Evolutionary conservation across 2,113 vertebrate genomes (phyloP).

Genomic region (Odontophorus gujanensis): DNA sequence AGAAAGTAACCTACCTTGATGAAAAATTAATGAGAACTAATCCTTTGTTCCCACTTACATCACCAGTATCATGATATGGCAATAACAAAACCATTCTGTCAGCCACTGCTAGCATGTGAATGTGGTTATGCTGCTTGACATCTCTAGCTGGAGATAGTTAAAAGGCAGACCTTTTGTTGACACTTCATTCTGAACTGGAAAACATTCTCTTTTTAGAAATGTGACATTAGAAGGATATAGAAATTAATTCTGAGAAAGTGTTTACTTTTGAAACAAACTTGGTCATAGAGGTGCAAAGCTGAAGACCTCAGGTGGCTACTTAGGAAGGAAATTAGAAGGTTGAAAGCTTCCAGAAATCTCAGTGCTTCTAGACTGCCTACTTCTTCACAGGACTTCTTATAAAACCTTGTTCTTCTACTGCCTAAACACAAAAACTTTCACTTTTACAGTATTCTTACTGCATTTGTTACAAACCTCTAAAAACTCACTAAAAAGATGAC

Average conservation of each 20-base stretch:
- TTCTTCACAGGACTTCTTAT: neutral
- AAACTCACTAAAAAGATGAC: neutral
- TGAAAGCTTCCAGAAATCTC: neutral
- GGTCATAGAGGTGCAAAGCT: neutral
- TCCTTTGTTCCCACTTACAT: neutral
- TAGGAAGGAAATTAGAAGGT: neutral
- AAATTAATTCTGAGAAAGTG: neutral
- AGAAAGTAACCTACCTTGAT: neutral
- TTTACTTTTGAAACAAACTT: neutral
- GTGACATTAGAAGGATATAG: neutral
- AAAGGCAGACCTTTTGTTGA: neutral
- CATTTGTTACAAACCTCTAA: neutral
- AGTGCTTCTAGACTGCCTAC: neutral
- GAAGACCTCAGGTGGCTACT: neutral
- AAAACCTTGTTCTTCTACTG: neutral
- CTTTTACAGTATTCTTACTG: neutral
- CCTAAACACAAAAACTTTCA: neutral
- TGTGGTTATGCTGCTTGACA: neutral
- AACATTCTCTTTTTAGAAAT: neutral
- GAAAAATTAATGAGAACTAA: slow-evolving; percentile 7
- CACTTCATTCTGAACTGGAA: neutral
- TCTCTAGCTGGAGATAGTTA: neutral
- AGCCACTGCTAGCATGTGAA: neutral
- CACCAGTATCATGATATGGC: neutral
- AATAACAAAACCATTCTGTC: neutral